Percentiles rank a stretch among this genome's conserved stretches.
Evolutionary conservation across 1,140 invertebrate genomes (phyloP).

Genomic region (Psilanteris sp.): DNA sequence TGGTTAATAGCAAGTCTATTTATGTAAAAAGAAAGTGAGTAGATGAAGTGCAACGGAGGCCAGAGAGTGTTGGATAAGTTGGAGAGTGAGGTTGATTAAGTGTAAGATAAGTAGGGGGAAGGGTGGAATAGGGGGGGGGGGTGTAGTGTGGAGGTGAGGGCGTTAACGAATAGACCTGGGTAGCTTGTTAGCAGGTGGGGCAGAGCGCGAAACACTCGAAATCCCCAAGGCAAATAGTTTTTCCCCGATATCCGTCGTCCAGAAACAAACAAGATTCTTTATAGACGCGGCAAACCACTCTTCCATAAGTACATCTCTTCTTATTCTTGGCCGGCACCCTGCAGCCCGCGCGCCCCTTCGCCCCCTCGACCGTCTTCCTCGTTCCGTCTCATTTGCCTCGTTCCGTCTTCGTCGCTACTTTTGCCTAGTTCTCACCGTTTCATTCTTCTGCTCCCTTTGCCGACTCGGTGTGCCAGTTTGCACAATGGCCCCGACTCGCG

Average conservation of each 20-base stretch:
- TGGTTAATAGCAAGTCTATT: no score
- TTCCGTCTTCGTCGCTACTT: conserved; percentile 48
- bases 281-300: conserved; percentile 75
- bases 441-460: conserved; percentile 61
- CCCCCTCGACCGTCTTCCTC: conserved; percentile 18
- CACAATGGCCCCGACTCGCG: conserved; percentile 52
- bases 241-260: conserved; percentile 74
- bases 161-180: no score
- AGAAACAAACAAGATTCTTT: conserved; percentile 79
- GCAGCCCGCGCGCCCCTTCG: conserved; percentile 13
- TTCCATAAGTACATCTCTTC: conserved; percentile 73
- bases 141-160: no score
- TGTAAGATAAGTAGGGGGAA: no score
- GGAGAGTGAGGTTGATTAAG: no score
- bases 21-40: no score
- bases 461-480: conserved; percentile 57
- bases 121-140: no score
- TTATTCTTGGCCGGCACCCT: conserved; percentile 45
- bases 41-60: no score
- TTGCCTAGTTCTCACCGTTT: conserved; percentile 51
- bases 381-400: conserved; percentile 37
- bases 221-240: conserved; percentile 76
- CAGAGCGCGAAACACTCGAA: conserved; percentile 66
- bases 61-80: no score
- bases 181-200: no score